Conservation (phyloP, 1,140 invertebrate genomes). For the Augochlora pura region DNA sequence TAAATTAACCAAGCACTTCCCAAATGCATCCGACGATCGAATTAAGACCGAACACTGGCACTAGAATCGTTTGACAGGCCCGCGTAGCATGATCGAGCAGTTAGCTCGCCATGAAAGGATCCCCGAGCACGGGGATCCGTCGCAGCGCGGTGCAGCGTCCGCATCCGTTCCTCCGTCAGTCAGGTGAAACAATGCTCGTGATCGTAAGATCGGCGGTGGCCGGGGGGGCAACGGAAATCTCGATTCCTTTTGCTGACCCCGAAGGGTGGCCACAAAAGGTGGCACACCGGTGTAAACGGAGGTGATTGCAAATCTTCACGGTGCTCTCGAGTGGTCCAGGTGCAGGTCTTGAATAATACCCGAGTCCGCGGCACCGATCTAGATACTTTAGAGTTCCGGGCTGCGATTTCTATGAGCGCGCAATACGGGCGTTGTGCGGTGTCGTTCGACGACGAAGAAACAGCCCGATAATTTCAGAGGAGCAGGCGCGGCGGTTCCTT, state of each 20-base stretch:
- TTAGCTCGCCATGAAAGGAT: no score
- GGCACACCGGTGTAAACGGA: slow-evolving; percentile 55
- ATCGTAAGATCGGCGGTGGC: slow-evolving; percentile 49
- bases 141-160: slow-evolving; percentile 9
- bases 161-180: slow-evolving; percentile 35
- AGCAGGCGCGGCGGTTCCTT: slow-evolving; percentile 20
- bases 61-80: no score
- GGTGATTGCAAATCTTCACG: slow-evolving; percentile 75
- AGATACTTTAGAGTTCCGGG: slow-evolving; percentile 63
- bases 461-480: no score
- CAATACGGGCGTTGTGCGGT: slow-evolving; percentile 43
- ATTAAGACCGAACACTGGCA: no score
- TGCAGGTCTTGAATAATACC: slow-evolving; percentile 68
- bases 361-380: slow-evolving; percentile 61
- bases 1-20: no score
- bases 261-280: slow-evolving; percentile 57
- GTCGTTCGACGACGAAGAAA: slow-evolving; percentile 24
- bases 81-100: no score
- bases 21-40: no score
- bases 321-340: slow-evolving; percentile 74
- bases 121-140: not conserved
- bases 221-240: slow-evolving; percentile 75
- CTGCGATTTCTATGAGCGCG: slow-evolving; percentile 27
- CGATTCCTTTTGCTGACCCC: slow-evolving; percentile 63
- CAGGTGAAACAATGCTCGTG: slow-evolving; percentile 48